phyloP scores from a whole-genome alignment of 2,888 invertebrate species.

The Elaeidobius kamerunicus region DNA sequence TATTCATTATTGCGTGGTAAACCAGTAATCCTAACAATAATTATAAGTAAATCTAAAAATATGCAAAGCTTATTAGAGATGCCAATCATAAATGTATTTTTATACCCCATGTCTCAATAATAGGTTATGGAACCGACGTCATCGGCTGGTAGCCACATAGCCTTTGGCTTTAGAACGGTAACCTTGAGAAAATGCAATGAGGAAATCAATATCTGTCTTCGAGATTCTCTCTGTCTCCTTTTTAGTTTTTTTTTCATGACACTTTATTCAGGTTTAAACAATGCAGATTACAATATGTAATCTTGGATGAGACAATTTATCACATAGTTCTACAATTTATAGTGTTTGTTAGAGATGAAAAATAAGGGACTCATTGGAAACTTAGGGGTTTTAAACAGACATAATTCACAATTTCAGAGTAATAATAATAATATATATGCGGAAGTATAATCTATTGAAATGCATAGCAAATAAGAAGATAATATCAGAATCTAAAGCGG shows the following conservation, averaged over 20 bases:
- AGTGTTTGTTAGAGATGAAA: too few relatives aligned
- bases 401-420: too few relatives aligned
- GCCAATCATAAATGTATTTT: conserved; percentile 12
- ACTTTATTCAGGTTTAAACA: too few relatives aligned
- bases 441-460: conserved; percentile 25
- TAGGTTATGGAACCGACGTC: conserved; percentile 20
- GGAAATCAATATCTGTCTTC: conserved; percentile 39
- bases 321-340: too few relatives aligned
- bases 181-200: conserved; percentile 46
- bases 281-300: too few relatives aligned
- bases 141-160: conserved; percentile 36
- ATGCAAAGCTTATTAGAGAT: neutral
- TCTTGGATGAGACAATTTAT: too few relatives aligned
- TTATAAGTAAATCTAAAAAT: too few relatives aligned
- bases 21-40: too few relatives aligned
- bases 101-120: conserved; percentile 11
- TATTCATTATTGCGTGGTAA: too few relatives aligned
- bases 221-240: conserved; percentile 14
- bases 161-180: conserved; percentile 45
- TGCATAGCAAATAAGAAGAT: conserved; percentile 27
- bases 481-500: conserved; percentile 20
- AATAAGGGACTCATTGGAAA: too few relatives aligned
- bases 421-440: conserved; percentile 19
- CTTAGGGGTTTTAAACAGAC: too few relatives aligned
- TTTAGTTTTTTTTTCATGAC: conserved; percentile 3